Evolutionary conservation across 2,888 invertebrate species (phyloP), one percentile per base, ranked within the genome.

Genomic region (Athrips mouffetella): DNA sequence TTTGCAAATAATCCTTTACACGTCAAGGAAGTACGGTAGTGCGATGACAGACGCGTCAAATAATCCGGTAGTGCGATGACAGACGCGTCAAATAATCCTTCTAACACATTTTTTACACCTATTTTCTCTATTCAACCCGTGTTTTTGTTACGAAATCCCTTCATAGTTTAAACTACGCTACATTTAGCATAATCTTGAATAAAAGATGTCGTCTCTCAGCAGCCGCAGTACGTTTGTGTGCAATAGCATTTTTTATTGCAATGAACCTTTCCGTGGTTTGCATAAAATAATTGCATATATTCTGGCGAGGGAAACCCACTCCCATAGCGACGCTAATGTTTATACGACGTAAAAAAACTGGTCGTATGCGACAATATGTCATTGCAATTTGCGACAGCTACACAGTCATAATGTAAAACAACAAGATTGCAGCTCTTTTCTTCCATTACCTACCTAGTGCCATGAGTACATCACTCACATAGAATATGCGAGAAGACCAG

Each of bases 271-370:
- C 52, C 49, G 49, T 47, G 49, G 53, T 59, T 57, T 59, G 59
- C 59, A 64, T 59, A 61, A 58, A 57, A 59, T 61, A 61, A 62
- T 59, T 62, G 59, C 57, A 58, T 46, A 31, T 39, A 47, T 47
- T 50, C 50, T 27, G n/a, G 35, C 11, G 18, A 23, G 31, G 13
- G 13, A 20, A n/a, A n/a, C 13, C 23, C 15, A 39, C 15, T 47
- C 29, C 40, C 48, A 33, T 31, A 16, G 16, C 35, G 2, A 8
- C 18, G 8, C 20, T 8, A 20, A 20, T 35, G 31, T 31, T 15
- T 15, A 31, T 31, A 15, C 31, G 31, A 15, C 31, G 11, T 15
- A 15, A 31, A 13, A 31, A 31, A 31, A 11, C 31, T n/a, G 6
- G 31, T n/a, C 13, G 11, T n/a, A n/a, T n/a, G n/a, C n/a, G n/a